Evolutionary conservation across 2,888 invertebrate species (phyloP), one percentile per base, ranked within the genome.

Genomic region (Auanema sp.): DNA sequence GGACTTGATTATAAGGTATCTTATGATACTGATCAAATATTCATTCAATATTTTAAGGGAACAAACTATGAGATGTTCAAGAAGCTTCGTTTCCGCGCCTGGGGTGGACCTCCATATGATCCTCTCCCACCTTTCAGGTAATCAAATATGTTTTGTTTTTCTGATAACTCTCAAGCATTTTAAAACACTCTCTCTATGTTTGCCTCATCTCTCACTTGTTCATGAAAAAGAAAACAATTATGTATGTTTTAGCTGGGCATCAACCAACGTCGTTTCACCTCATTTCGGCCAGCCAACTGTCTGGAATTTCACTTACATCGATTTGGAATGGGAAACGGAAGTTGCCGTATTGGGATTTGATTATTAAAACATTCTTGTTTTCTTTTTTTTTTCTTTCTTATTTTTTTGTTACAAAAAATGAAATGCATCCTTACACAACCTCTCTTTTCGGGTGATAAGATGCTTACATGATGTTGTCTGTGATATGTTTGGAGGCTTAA

Each of bases 281-380:
- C 92, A 91, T 79, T 84, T 87, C 67, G 91, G 90, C 1, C 89
- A 91, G 10, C 91, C 92, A 0, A 90, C 91, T 75, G 83, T 87
- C 49, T 92, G 90, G 88, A 86, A 88, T 55, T 92, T 91, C 82
- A 86, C 87, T 24, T 88, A 89, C 1, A 86, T 89, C 24, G 69
- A 77, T 58, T 68, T 79, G 24, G 76, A 79, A 42, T 81, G 81
- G 81, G 70, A 76, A 53, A 63, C 76, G 10, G 25, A 52, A 8
- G 68, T 71, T 25, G 47, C 63, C 24, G 68, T 74, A 5, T 58
- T 67, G 49, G 57, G 53, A 49, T 49, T 61, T 44, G 44, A 52
- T 33, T 40, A 58, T 23, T 51, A 51, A 49, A 55, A 40, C 16
- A 18, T 33, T 23, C n/a, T n/a, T 23, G 21, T 24, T 16, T 25